A percentile compares a stretch with the other conserved stretches of the same genome.
Evolutionary conservation across 2,797 vertebrate species (phyloP).

Genomic region (Tinamus major): DNA sequence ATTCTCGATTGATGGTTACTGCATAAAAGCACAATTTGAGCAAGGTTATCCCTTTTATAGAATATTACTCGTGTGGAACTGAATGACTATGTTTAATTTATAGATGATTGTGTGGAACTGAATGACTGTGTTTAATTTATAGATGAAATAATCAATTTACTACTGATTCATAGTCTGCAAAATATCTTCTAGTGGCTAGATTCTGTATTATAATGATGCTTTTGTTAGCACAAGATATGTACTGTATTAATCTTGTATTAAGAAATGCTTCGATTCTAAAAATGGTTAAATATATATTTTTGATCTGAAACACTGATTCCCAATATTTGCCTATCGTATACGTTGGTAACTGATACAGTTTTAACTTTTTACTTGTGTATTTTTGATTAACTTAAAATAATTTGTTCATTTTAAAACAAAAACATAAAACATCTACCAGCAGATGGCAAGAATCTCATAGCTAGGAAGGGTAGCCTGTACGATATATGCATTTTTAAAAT

Average conservation of each 20-base stretch:
- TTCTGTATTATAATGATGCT: not conserved
- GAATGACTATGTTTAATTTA: not conserved
- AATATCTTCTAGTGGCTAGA: not conserved
- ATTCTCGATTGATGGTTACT: not conserved
- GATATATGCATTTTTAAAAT: not conserved
- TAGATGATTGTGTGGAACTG: not conserved
- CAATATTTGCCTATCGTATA: not conserved
- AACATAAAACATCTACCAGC: conserved; percentile 45
- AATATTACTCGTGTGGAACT: not conserved
- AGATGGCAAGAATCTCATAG: conserved; percentile 61
- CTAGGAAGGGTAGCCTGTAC: not conserved
- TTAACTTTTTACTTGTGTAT: conserved; percentile 16
- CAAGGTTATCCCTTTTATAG: not conserved
- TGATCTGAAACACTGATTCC: not conserved
- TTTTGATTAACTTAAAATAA: not conserved
- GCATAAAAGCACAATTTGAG: not conserved
- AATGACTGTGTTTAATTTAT: not conserved
- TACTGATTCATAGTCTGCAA: not conserved
- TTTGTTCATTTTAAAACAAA: not conserved
- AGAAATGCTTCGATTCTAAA: not conserved
- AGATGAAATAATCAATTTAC: not conserved
- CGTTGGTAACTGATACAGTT: not conserved
- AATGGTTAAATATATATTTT: not conserved
- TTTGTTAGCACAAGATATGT: not conserved
- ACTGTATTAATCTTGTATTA: not conserved